Evolutionary conservation across 2,113 vertebrate genomes (phyloP).

Genomic region (Neoarius graeffei): DNA sequence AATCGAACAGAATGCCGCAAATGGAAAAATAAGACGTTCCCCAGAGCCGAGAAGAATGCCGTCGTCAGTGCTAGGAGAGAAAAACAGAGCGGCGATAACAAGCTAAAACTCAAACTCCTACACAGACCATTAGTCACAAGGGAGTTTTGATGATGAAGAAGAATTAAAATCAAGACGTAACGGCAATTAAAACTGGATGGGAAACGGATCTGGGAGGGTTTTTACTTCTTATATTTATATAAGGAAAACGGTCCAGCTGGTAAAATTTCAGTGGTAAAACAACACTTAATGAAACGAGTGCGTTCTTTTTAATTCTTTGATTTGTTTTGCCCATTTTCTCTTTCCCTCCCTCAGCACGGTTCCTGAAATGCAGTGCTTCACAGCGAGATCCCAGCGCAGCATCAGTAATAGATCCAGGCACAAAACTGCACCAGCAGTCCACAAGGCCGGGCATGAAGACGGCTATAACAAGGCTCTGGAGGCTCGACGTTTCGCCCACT

Average conservation of each 20-base stretch:
- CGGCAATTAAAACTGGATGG: neutral
- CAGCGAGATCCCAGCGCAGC: neutral
- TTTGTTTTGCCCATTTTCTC: neutral
- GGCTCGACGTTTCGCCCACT: neutral
- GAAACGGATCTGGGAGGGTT: neutral
- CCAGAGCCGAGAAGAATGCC: constrained; percentile 17
- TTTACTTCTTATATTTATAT: neutral
- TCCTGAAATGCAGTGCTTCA: neutral
- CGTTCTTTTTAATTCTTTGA: neutral
- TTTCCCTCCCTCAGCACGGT: neutral
- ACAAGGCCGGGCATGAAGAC: neutral
- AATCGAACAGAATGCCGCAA: constrained; percentile 63
- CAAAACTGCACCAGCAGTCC: neutral
- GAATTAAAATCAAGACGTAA: neutral
- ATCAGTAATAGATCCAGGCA: neutral
- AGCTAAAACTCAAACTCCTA: neutral
- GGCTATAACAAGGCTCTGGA: constrained; percentile 7
- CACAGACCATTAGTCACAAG: neutral
- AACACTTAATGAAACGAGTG: neutral
- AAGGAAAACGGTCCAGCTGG: neutral
- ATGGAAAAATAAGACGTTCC: constrained; percentile 49
- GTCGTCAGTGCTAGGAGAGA: neutral
- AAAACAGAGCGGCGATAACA: neutral
- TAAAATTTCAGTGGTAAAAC: neutral
- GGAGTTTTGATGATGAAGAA: neutral